Base-by-base conservation (phyloP, 2,797 vertebrate genomes). In the Etheostoma nigrum region DNA sequence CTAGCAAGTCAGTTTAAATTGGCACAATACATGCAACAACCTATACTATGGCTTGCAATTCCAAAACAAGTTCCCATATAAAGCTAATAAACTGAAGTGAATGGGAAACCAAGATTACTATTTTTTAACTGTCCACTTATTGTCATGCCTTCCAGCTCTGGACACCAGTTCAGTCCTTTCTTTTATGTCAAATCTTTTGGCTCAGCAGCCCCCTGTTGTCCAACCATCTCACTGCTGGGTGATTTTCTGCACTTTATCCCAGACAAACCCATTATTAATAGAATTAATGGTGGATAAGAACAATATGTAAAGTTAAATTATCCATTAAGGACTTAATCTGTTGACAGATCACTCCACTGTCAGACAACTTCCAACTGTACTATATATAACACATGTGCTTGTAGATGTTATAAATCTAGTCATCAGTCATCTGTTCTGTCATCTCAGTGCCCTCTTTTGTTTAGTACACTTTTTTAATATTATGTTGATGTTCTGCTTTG, bases 361-460 rank as follows among this genome's bases (percentile, higher is more conserved):
- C 1, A 10, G 25, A 44, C 30, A 40, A 63, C 53, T 21, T 51
- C 30, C 42, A 27, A 58, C 45, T 18, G 19, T 30, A 40, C 10
- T 40, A 44, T 42, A 13, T n/a, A 14, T 19, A 23, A 33, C 52
- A 45, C 36, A 21, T 33, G 25, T 75, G 40, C 25, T 14, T 69
- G 55, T 18, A 6, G 48, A 25, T 44, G 33, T 44, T 57, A 19
- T 18, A 15, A 61, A 42, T 9, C 10, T 55, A 49, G 19, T 36
- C 33, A 36, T 36, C 33, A 36, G 1, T 42, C 21, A 25, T 76
- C 1, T 53, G 19, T 73, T 77, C 48, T 77, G 49, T 60, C 19
- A 6, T 61, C 11, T 14, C 15, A 5, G n/a, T 60, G 25, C 13
- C 53, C 9, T 0, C 0, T 36, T 47, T 61, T 57, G 9, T 25